Evolutionary conservation across 1,140 invertebrate species (phyloP), one percentile per base, ranked within the genome.

Genomic region (Penaeus chinensis): DNA sequence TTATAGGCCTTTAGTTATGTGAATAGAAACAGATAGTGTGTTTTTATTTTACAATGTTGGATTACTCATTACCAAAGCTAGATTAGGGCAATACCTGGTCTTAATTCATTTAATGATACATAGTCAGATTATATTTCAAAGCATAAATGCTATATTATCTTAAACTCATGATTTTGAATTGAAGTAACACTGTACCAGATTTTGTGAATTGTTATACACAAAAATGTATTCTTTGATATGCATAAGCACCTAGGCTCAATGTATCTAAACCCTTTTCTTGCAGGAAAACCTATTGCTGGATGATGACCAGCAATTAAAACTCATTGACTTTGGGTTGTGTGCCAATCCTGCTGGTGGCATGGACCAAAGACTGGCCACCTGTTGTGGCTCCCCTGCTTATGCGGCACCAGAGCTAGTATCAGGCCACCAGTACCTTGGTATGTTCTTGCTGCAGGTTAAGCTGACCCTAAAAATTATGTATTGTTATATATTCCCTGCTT

Each of bases 291-390:
- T 98, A 77, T 92, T 98, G 42, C 91, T 98, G 79, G 95, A 97
- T 91, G 95, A 94, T 91, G 94, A 96, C 80, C 94, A 96, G 89
- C 95, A 96, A 91, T 92, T 98, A 27, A 97, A 97, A 91, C 91
- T 98, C 71, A 98, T 98, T 90, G 97, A 98, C 92, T 98, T 98
- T 94, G 97, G 97, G 61, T 92, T 98, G 16, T 97, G 96, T 93
- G 96, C 96, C 2, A 95, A 95, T 91, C 96, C 96, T 20, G 93
- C 93, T 90, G 95, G 94, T 90, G 95, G 95, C 27, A 94, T 96
- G 93, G 93, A 94, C 69, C 92, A 93, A 65, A 93, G 93, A 89
- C 92, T 97, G 66, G 94, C 94, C 61, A 97, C 96, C 42, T 96
- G 95, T 85, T 97, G 96, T 93, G 96, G 96, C 11, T 96, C 95